Evolutionary conservation across 2,888 invertebrate genomes (phyloP), one percentile per base, ranked within the genome.

Genomic region (Synergus itoensis): DNA sequence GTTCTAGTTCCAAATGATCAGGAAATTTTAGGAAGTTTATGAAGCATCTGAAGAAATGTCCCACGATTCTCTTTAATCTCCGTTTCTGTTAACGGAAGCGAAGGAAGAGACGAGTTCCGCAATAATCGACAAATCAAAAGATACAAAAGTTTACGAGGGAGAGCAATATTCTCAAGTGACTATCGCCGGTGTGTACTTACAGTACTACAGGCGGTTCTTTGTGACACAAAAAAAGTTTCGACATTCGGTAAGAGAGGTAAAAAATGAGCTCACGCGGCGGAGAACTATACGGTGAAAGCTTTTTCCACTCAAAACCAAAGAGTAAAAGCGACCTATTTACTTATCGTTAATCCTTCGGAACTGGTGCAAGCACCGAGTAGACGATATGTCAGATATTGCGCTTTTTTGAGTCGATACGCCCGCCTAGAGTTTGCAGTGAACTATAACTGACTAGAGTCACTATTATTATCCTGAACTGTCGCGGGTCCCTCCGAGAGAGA

Each of bases 291-390:
- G 40, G 40, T 63, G 40, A 62, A 48, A 77, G 67, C 67, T 41
- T 60, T 67, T 67, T 28, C 76, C 76, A 60, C 60, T 76, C 73
- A 67, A 73, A 73, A 40, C 48, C 41, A 60, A 36, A 48, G 65
- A 36, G 62, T 77, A 82, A 84, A 85, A 82, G 79, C 80, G 84
- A 83, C 83, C 85, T 81, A 84, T 83, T 85, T 84, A 76, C 48
- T 73, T 41, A 79, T 36, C 78, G 80, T 77, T 73, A 77, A 81
- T 79, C 78, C 79, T 73, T 53, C 53, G 73, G 48, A 73, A 73
- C 73, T 73, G 16, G 76, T 63, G 76, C 76, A 63, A 63, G 62
- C 76, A 62, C 21, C 28, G 16, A 76, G 63, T 62, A 21, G 28
- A 76, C 16, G 76, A 76, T 62, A 76, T 76, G 43, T 76, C 43